A percentile compares a stretch with the other conserved stretches of the same genome.
Evolutionary conservation across 2,113 vertebrate genomes (phyloP).

Genomic region (Cavia aperea): DNA sequence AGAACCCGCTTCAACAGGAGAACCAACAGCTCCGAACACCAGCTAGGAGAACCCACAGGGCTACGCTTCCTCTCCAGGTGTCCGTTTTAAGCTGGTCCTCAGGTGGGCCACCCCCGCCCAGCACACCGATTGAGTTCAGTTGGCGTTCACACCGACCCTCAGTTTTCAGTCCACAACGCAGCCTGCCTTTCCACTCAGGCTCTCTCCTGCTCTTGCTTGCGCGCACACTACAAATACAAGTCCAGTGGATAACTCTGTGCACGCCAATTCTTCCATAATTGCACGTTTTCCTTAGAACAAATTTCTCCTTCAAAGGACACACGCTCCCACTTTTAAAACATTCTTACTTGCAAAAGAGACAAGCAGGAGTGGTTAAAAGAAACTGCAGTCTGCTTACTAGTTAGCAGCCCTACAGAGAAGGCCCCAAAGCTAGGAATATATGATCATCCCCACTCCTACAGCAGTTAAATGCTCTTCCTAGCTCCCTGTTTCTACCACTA

Average conservation of each 20-base stretch:
- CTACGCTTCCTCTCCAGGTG: no score
- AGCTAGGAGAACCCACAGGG: no score
- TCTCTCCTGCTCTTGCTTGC: no score
- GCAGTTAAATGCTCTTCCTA: neutral
- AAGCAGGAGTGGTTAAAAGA: conserved; percentile 17
- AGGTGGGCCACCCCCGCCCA: no score
- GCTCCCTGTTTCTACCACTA: neutral
- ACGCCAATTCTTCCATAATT: neutral
- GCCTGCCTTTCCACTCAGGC: neutral
- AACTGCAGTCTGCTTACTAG: neutral
- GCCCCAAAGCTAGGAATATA: neutral
- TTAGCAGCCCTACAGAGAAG: neutral
- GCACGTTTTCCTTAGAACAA: neutral
- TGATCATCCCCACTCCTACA: neutral
- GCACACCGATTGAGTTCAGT: no score
- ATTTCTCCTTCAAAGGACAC: conserved; percentile 34
- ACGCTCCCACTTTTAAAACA: neutral
- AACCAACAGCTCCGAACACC: no score
- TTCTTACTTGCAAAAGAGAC: neutral
- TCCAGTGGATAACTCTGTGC: neutral
- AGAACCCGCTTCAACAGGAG: no score
- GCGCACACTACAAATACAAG: neutral
- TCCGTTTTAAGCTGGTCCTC: no score
- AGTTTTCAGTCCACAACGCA: no score
- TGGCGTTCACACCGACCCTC: no score